Evolutionary conservation across 2,888 invertebrate genomes (phyloP).

Genomic region (Julus scandinavius): DNA sequence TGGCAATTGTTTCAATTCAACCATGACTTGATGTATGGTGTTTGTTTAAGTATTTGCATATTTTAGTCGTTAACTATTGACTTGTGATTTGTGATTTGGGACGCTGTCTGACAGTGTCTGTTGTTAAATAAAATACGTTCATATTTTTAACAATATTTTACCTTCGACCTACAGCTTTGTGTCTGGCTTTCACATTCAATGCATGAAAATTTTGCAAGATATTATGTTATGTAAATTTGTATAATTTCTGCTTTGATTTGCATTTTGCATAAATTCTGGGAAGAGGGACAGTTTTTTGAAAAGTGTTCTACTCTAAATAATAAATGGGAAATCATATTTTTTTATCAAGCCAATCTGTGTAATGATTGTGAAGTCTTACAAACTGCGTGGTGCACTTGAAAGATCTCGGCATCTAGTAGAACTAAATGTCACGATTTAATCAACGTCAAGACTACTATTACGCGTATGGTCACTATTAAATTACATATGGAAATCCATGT

Average conservation of each 20-base stretch:
- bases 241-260: too few relatives aligned
- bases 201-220: too few relatives aligned
- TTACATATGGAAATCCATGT: background rate
- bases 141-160: background rate
- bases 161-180: background rate
- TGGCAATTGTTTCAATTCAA: background rate
- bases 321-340: background rate
- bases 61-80: background rate
- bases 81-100: background rate
- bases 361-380: background rate
- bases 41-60: background rate
- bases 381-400: background rate
- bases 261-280: too few relatives aligned
- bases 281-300: too few relatives aligned
- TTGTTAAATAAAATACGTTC: background rate
- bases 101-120: background rate
- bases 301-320: too few relatives aligned
- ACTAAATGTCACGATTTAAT: background rate
- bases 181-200: too few relatives aligned
- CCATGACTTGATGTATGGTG: background rate
- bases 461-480: background rate
- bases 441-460: background rate
- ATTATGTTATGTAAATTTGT: too few relatives aligned
- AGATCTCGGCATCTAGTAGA: background rate
- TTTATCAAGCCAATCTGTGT: background rate